Evolutionary conservation across 2,113 vertebrate species (phyloP).

Genomic region (Helogale parvula): DNA sequence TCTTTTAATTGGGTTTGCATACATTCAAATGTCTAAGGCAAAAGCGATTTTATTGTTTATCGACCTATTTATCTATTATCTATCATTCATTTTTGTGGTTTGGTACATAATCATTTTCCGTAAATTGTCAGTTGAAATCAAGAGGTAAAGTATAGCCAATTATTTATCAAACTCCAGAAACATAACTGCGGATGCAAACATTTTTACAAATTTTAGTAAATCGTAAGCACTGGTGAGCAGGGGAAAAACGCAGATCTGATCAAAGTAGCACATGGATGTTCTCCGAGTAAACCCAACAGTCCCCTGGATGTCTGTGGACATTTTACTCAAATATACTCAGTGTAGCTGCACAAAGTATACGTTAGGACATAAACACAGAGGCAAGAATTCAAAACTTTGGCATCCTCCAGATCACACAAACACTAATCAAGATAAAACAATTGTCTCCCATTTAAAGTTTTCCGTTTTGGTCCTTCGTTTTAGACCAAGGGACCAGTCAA

Average conservation of each 20-base stretch:
- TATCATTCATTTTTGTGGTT: background rate
- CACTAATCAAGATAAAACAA: background rate
- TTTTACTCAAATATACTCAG: background rate
- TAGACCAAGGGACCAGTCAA: background rate
- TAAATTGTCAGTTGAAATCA: background rate
- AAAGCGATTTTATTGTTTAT: background rate
- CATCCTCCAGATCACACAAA: background rate
- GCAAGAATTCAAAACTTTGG: background rate
- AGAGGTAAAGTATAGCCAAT: background rate
- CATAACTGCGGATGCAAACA: background rate
- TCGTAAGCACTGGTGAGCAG: background rate
- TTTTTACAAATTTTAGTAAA: background rate
- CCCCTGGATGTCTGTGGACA: background rate
- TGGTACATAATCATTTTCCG: background rate
- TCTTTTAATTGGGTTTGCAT: background rate
- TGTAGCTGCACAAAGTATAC: background rate
- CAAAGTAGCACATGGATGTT: background rate
- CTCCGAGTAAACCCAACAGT: background rate
- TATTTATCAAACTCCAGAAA: background rate
- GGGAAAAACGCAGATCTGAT: background rate
- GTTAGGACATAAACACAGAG: background rate
- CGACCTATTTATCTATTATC: background rate
- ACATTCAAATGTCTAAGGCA: background rate
- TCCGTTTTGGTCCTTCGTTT: background rate
- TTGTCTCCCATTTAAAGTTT: background rate